A percentile compares a stretch with the other conserved stretches of the same genome.
These are phyloP conservation scores for Platyrinchus mystaceus DNA, from an alignment of 2,797 vertebrate species.

Conservation along the genomic window DNA sequence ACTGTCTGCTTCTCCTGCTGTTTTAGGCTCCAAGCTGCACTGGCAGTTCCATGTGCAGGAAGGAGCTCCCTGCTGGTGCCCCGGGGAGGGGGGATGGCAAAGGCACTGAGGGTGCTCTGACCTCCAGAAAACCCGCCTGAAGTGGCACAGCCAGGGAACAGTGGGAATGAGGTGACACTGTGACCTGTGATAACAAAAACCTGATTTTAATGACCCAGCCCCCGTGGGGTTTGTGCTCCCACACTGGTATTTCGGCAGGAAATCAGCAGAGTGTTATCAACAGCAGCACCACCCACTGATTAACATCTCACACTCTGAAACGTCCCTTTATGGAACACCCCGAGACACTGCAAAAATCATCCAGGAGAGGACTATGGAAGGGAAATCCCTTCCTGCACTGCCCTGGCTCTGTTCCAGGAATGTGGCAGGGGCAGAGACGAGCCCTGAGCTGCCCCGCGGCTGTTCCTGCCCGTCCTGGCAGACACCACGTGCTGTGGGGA, in stretches of 20 bases:
- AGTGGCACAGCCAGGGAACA: background rate
- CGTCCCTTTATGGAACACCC: background rate
- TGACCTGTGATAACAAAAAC: background rate
- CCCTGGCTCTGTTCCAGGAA: background rate
- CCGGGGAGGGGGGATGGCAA: background rate
- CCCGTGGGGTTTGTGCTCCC: background rate
- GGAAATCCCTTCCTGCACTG: background rate
- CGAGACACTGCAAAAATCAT: background rate
- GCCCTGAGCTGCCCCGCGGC: background rate
- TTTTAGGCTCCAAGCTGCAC: background rate
- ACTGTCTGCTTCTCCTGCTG: background rate
- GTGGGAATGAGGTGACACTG: background rate
- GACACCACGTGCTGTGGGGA: rapidly evolving
- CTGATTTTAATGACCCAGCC: background rate
- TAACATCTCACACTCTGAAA: background rate
- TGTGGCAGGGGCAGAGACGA: rapidly evolving
- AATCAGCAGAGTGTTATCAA: background rate
- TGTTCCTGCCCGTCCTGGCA: background rate
- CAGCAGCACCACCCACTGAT: rapidly evolving
- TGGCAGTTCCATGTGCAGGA: rapidly evolving
- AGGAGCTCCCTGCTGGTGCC: background rate
- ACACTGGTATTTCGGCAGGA: background rate
- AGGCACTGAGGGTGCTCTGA: background rate
- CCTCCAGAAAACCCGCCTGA: background rate
- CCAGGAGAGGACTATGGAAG: rapidly evolving